Percentiles rank a stretch among this genome's conserved stretches.
Conservation (phyloP, 1,140 invertebrate genomes). For the Drosophila sp. region DNA sequence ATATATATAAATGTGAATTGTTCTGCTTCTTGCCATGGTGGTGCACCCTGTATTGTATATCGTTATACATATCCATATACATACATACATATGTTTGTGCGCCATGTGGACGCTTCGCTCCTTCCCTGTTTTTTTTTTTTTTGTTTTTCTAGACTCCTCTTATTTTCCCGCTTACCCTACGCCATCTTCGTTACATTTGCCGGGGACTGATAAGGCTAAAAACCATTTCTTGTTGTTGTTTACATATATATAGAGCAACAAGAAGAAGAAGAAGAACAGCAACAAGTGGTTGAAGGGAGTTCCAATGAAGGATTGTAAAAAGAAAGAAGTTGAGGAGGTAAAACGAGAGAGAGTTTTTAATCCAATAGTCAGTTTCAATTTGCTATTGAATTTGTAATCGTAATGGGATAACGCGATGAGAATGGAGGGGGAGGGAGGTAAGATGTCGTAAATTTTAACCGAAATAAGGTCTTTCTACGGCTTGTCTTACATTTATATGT, state of each 20-base stretch:
- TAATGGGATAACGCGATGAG: no score
- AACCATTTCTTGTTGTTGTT: neutral
- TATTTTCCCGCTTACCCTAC: neutral
- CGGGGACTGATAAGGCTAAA: neutral
- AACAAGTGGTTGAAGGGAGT: slow-evolving; percentile 1
- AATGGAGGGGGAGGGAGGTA: neutral
- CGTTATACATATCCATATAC: no score
- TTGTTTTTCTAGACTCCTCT: neutral
- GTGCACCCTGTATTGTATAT: neutral
- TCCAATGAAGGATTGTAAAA: neutral
- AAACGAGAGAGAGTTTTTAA: no score
- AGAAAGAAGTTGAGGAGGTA: neutral
- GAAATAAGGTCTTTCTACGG: neutral
- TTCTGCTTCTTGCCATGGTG: neutral
- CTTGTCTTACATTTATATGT: neutral
- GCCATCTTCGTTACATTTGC: neutral
- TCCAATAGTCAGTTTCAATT: neutral
- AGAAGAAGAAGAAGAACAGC: neutral
- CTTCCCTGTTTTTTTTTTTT: neutral
- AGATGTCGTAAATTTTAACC: slow-evolving; percentile 12
- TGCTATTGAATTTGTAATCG: neutral
- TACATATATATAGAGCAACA: neutral
- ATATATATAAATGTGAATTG: neutral
- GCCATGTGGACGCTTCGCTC: neutral
- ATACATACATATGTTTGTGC: neutral